Percentiles rank a stretch among this genome's conserved stretches.
phyloP scores from a whole-genome alignment of 2,113 vertebrate genomes.

The Menura novaehollandiae region DNA sequence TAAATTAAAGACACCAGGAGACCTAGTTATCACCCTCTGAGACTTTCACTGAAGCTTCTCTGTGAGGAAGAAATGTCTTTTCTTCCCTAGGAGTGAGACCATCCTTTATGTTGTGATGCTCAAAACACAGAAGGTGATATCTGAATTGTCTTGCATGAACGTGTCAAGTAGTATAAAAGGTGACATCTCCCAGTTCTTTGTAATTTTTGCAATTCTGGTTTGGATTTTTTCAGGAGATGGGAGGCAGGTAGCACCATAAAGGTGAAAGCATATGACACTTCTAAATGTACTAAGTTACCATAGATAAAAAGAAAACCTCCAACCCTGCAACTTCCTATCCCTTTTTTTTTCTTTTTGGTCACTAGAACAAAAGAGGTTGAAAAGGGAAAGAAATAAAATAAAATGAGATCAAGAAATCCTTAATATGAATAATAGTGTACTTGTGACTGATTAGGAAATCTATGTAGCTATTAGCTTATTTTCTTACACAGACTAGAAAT shows the following conservation, averaged over 20 bases:
- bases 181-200: background rate
- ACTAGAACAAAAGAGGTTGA: fast-evolving
- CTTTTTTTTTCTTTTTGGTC: background rate
- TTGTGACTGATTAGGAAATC: background rate
- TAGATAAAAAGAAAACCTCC: background rate
- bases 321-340: fast-evolving
- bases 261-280: background rate
- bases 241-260: background rate
- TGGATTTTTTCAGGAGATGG: background rate
- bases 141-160: background rate
- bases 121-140: background rate
- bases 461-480: background rate
- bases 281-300: background rate
- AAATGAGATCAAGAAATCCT: background rate
- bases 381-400: background rate
- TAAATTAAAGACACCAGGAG: background rate
- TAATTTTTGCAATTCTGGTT: background rate
- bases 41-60: background rate
- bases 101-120: background rate
- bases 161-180: background rate
- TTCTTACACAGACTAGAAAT: background rate
- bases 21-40: background rate
- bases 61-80: background rate
- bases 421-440: background rate
- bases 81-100: background rate